These are phyloP conservation scores for Yasuhikotakia modesta DNA, from an alignment of 2,797 vertebrate genomes.

Conservation along the genomic window DNA sequence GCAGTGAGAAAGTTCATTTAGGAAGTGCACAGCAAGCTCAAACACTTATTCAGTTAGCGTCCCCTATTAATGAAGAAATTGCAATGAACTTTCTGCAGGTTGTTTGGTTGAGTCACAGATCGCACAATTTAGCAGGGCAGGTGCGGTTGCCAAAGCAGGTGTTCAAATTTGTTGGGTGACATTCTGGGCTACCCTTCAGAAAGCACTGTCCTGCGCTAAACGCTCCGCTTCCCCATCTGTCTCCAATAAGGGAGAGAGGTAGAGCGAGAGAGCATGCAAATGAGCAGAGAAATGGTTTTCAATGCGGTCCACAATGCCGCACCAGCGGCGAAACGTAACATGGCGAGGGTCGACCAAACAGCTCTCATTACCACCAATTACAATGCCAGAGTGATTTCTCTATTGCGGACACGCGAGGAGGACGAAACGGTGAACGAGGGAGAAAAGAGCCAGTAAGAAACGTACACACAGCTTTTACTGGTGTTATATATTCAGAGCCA, in stretches of 20 bases:
- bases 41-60: not conserved
- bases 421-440: constrained; percentile 9
- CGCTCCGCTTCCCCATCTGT: constrained; percentile 53
- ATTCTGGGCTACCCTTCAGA: constrained; percentile 54
- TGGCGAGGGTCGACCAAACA: constrained; percentile 51
- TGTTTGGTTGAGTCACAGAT: constrained; percentile 8
- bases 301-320: constrained; percentile 18
- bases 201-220: constrained; percentile 49
- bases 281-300: constrained; percentile 19
- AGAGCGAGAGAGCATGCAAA: constrained; percentile 9
- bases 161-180: constrained; percentile 51
- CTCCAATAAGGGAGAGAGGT: constrained; percentile 19
- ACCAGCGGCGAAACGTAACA: constrained; percentile 45
- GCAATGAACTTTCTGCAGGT: constrained; percentile 18
- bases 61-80: not conserved
- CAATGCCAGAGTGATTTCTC: constrained; percentile 53
- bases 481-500: constrained; percentile 52
- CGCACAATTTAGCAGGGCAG: constrained; percentile 49
- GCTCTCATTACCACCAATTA: constrained; percentile 56
- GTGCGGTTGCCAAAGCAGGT: constrained; percentile 53
- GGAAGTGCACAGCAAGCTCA: no score
- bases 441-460: constrained; percentile 1
- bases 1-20: no score
- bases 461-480: constrained; percentile 37
- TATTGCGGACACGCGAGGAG: constrained; percentile 43